Conservation (phyloP, 1,140 invertebrate species). For the Drosophila subobscura region DNA sequence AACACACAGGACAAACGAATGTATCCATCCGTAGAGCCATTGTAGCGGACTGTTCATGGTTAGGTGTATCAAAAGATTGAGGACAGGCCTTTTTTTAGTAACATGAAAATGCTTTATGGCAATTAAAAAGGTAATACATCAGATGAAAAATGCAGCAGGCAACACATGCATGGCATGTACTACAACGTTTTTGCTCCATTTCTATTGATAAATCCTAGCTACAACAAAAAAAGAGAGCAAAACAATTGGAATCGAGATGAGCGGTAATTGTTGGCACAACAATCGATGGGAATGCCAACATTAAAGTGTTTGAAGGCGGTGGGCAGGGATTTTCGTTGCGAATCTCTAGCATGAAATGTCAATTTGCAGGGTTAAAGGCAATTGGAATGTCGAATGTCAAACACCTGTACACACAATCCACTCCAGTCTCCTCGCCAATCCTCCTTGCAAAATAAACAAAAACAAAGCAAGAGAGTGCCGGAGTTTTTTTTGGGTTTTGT, state of each 20-base stretch:
- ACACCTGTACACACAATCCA: slow-evolving; percentile 43
- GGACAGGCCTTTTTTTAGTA: slow-evolving; percentile 58
- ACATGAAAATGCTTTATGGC: slow-evolving; percentile 80
- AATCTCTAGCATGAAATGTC: slow-evolving; percentile 58
- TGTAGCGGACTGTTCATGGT: neutral
- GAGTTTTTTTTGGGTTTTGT: slow-evolving; percentile 3
- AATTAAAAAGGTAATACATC: slow-evolving; percentile 77
- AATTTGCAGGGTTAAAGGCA: slow-evolving; percentile 77
- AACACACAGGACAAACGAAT: slow-evolving; percentile 43
- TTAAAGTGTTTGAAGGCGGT: too few species aligned
- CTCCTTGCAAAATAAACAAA: neutral
- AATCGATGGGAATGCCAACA: slow-evolving; percentile 1
- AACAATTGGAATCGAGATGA: slow-evolving; percentile 50
- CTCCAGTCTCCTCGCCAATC: neutral
- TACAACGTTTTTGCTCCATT: slow-evolving; percentile 18
- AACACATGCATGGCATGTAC: slow-evolving; percentile 20
- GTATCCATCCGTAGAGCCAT: slow-evolving; percentile 6
- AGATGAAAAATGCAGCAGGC: slow-evolving; percentile 54
- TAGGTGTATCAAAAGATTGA: neutral
- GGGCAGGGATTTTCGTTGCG: too few species aligned
- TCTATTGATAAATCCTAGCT: neutral
- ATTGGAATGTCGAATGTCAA: slow-evolving; percentile 75
- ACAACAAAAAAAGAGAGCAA: slow-evolving; percentile 5
- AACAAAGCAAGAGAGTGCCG: slow-evolving; percentile 15
- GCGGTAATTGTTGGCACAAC: slow-evolving; percentile 32